Conservation (phyloP, 2,888 invertebrate species). For the Agapostemon virescens region DNA sequence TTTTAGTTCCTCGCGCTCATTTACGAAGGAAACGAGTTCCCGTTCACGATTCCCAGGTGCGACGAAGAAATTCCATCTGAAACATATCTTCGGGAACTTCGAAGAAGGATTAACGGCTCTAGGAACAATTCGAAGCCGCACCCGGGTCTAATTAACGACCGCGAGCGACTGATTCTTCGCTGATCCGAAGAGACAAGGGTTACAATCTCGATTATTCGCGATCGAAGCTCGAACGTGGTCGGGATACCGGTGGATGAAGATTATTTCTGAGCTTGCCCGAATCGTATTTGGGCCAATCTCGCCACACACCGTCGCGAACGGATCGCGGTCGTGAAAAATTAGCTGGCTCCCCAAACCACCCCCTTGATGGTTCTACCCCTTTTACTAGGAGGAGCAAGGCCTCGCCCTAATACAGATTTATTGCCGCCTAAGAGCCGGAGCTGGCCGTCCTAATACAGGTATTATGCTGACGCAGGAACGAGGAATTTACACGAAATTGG, state of each 20-base stretch:
- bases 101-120: constrained; percentile 6
- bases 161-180: constrained; percentile 20
- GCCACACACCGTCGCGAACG: constrained; percentile 19
- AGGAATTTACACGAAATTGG: constrained; percentile 77
- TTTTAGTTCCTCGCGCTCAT: neutral
- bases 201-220: neutral
- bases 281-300: constrained; percentile 6
- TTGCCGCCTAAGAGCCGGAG: constrained; percentile 72
- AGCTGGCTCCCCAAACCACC: constrained; percentile 30
- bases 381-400: constrained; percentile 60
- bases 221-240: constrained; percentile 13
- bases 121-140: constrained; percentile 22
- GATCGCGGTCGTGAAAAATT: constrained; percentile 64
- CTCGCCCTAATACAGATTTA: constrained; percentile 77
- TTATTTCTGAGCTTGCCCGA: constrained; percentile 1
- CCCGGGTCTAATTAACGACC: constrained; percentile 33
- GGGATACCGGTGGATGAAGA: constrained; percentile 3
- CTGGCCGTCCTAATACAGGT: constrained; percentile 74
- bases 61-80: neutral
- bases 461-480: constrained; percentile 73
- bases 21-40: neutral
- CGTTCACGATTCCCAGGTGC: neutral
- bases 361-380: constrained; percentile 52
- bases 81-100: neutral
- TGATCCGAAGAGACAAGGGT: neutral